Evolutionary conservation across 2,888 invertebrate species (phyloP), one percentile per base, ranked within the genome.

Genomic region (Junonia oenone): DNA sequence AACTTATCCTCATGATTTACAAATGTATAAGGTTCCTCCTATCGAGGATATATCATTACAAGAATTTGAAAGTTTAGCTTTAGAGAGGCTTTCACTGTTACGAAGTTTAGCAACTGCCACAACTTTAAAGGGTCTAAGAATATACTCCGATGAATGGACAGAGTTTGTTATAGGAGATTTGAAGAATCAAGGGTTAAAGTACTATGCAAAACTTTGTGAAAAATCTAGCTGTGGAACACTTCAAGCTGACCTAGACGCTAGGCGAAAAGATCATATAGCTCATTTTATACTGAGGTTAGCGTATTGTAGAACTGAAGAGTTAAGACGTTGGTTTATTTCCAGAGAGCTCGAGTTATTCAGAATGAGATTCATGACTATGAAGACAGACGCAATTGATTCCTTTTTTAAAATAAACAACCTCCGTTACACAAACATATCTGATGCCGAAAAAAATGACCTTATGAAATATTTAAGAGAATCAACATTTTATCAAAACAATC

Each of bases 241-340:
- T 11, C 94, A 94, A 59, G 72, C 83, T 1, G 94, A 95, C 70
- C 75, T 93, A 40, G 92, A 94, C 72, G 92, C 93, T 0, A 91
- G 96, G 53, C 91, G 92, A 29, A 92, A 93, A 60, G 99, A 99
- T 81, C 95, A 96, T 70, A 92, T 98, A 49, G 97, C 99, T 0
- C 99, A 99, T 80, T 99, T 96, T 77, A 96, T 99, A 67, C 89
- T 99, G 2, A 92, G 98, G 54, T 82, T 99, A 55, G 97, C 97
- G 0, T 99, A 97, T 81, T 98, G 98, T 74, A 92, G 95, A 69
- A 94, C 95, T 17, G 95, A 96, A 64, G 98, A 98, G 54, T 87
- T 97, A 33, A 91, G 95, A 29, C 92, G 92, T 57, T 99, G 99
- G 99, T 98, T 98, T 75, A 87, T 98, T 11, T 87, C 93, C 15